A percentile compares a stretch with the other conserved stretches of the same genome.
These are phyloP conservation scores for Danionella cerebrum DNA, from an alignment of 2,113 vertebrate genomes.

Conservation along the genomic window DNA sequence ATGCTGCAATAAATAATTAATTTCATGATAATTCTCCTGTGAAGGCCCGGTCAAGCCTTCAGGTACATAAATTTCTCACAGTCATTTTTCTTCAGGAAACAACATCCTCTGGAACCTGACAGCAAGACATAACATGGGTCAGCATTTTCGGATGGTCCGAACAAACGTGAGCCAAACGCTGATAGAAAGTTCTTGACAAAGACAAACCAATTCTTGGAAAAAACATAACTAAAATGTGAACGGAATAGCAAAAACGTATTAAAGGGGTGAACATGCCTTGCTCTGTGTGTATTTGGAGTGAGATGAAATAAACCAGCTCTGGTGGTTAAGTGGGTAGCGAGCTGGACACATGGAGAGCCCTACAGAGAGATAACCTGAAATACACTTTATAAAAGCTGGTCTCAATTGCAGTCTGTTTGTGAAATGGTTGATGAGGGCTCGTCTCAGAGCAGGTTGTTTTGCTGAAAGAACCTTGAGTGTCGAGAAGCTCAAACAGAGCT, in stretches of 20 bases:
- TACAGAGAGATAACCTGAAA: no score
- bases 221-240: no score
- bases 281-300: no score
- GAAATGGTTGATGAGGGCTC: not conserved
- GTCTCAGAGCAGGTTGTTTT: slow-evolving; percentile 4
- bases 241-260: no score
- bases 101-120: not conserved
- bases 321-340: no score
- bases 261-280: no score
- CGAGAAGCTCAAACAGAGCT: slow-evolving; percentile 14
- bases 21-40: slow-evolving; percentile 41
- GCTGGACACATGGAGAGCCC: no score
- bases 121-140: not conserved
- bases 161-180: no score
- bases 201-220: no score
- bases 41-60: slow-evolving; percentile 21
- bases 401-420: not conserved
- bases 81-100: not conserved
- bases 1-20: slow-evolving; percentile 35
- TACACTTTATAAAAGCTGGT: not conserved
- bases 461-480: not conserved
- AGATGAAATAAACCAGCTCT: no score
- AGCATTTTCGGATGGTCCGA: not conserved
- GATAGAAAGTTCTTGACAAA: no score
- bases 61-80: slow-evolving; percentile 22